Evolutionary conservation across 2,113 vertebrate species (phyloP), one percentile per base, ranked within the genome.

Genomic region (Antechinus flavipes): DNA sequence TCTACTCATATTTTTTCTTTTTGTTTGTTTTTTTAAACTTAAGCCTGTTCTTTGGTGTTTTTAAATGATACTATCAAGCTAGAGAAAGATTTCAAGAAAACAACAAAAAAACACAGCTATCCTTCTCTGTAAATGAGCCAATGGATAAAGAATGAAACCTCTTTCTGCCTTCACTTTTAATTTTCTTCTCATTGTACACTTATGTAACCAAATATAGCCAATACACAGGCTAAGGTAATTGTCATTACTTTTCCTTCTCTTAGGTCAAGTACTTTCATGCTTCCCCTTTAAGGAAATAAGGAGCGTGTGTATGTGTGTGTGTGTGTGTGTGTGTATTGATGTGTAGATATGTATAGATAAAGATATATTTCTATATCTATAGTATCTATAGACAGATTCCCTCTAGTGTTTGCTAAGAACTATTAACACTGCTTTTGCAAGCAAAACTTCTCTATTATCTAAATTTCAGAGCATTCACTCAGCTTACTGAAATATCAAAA

Each of bases 261-360:
- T 92, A 93, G 61, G 46, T 94, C 54, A 16, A 93, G 94, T 50
- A 19, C n/a, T 89, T 76, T 97, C 93, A 95, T 91, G 8, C 49
- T 96, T 96, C 91, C 93, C 94, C 92, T 97, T 90, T 76, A 92
- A 93, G 95, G 89, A 97, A 97, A 97, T 89, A 93, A 84, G 9
- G 24, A 9, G 10, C 10, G 6, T 52, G 9, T 52, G 0, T 52
- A 0, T 52, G 50, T 52, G 50, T 52, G 50, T 50, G 10, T 52
- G 50, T 52, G 50, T 52, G 9, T 52, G 50, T 52, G 9, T 11
- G 9, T 52, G 9, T 52, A 47, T 42, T 42, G 47, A 47, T 47
- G 47, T 47, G 47, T 47, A 47, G 47, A 47, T 50, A 50, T 9
- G 8, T 50, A 50, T 50, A 52, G 50, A 52, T 52, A 52, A 11